These are phyloP conservation scores for Amphipyra tragopoginis DNA, from an alignment of 2,888 invertebrate species.

Conservation along the genomic window DNA sequence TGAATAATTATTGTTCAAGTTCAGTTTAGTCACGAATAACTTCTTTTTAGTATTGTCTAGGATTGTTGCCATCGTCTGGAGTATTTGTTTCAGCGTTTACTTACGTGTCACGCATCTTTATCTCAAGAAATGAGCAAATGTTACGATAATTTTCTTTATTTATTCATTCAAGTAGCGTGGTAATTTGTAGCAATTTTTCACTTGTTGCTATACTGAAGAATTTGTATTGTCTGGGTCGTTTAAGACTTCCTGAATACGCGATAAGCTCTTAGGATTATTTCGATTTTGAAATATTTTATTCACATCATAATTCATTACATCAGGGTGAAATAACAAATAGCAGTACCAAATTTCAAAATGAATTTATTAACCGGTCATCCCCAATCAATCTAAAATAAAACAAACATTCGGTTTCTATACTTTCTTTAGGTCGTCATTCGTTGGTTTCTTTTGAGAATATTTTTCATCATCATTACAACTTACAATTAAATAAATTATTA, in stretches of 20 bases:
- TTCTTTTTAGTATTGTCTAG: not conserved
- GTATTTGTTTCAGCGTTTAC: slow-evolving; percentile 4
- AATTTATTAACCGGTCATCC: slow-evolving; percentile 57
- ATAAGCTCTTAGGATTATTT: not conserved
- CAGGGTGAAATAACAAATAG: slow-evolving; percentile 47
- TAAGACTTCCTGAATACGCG: not conserved
- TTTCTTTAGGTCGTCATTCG: slow-evolving; percentile 53
- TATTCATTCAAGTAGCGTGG: not conserved
- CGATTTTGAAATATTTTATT: not conserved
- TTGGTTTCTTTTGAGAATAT: slow-evolving; percentile 53
- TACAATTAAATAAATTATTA: slow-evolving; percentile 50
- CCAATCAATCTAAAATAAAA: slow-evolving; percentile 54
- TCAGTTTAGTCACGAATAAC: not conserved
- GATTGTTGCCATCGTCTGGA: not conserved
- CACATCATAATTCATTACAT: not conserved
- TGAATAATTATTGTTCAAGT: slow-evolving; percentile 8
- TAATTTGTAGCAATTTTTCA: not conserved
- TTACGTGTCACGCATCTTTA: too few relatives aligned
- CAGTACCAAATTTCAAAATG: slow-evolving; percentile 49
- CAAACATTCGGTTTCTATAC: slow-evolving; percentile 47
- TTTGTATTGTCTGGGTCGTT: not conserved
- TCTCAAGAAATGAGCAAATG: too few relatives aligned
- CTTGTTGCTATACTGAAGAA: slow-evolving; percentile 6
- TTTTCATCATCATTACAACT: slow-evolving; percentile 60
- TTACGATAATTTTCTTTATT: not conserved